Evolutionary conservation across 2,888 invertebrate species (phyloP), one percentile per base, ranked within the genome.

Genomic region (Hirtodrosophila histrioides): DNA sequence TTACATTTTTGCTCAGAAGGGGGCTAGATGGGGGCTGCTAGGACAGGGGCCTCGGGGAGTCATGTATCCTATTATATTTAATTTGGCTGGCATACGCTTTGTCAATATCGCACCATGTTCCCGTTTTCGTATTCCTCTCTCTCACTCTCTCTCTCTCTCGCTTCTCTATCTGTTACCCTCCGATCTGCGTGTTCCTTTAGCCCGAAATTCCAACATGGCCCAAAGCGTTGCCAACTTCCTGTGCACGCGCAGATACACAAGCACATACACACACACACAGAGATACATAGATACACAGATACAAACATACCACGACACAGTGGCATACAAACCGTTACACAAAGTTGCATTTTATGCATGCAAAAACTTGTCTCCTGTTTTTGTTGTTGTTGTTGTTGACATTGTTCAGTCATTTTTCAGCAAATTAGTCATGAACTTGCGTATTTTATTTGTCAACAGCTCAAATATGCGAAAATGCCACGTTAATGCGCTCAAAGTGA

Each of bases 211-310:
- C 82, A 67, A 46, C 82, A 67, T 70, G 87, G 66, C 87, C 63
- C 75, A 69, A 64, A 86, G 85, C 87, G 44, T 70, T 75, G 82
- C 73, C 73, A 86, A 82, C 87, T 85, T 85, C 82, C 85, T 78
- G 68, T 48, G 55, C 65, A 50, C 41, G 46, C 43, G 44, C 49
- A 62, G 40, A 48, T 31, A 48, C 56, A 55, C 54, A 58, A 31
- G 48, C 29, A 45, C 12, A 50, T 46, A 48, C 9, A 33, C 11
- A 39, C 11, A 17, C 29, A 55, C 35, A 44, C 35, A 39, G 17
- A 17, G 17, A 17, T 36, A 48, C 43, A 64, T 33, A 40, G 10
- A 27, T 41, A 40, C 23, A 27, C 6, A 51, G 11, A 35, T 12
- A 51, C 31, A 31, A 4, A 6, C 31, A 51, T 41, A 49, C 44